phyloP scores from a whole-genome alignment of 2,113 vertebrate genomes.

The Ascaphus truei region DNA sequence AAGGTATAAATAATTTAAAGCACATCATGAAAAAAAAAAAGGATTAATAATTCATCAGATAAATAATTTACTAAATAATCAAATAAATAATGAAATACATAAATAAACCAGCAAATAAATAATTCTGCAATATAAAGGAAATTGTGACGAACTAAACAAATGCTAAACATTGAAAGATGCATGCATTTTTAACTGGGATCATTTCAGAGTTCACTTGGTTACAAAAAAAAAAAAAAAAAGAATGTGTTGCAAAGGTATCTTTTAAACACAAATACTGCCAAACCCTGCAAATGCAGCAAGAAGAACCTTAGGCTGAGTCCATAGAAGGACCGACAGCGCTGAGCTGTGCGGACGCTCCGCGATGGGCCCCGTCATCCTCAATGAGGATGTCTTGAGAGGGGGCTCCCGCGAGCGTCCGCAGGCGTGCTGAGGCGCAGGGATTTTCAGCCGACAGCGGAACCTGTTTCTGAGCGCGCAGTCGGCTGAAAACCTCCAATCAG shows the following conservation, averaged over 20 bases:
- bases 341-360: too few species aligned
- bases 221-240: not conserved
- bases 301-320: too few species aligned
- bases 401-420: too few species aligned
- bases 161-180: constrained; percentile 49
- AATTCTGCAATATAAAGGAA: constrained; percentile 82
- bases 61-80: constrained; percentile 99
- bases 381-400: too few species aligned
- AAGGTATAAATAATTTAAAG: constrained; percentile 98
- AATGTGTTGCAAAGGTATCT: not conserved
- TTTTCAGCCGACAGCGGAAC: too few species aligned
- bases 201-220: not conserved
- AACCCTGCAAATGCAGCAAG: not conserved
- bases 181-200: constrained; percentile 16
- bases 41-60: constrained; percentile 99
- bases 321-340: too few species aligned
- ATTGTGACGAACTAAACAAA: constrained; percentile 78
- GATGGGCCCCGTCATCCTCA: too few species aligned
- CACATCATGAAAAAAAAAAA: constrained; percentile 94
- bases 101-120: constrained; percentile 97
- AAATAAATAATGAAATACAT: constrained; percentile 97
- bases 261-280: not conserved
- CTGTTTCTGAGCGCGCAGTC: too few species aligned
- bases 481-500: too few species aligned
- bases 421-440: too few species aligned